A percentile compares a stretch with the other conserved stretches of the same genome.
phyloP scores from a whole-genome alignment of 2,113 vertebrate genomes.

The Balaeniceps rex region DNA sequence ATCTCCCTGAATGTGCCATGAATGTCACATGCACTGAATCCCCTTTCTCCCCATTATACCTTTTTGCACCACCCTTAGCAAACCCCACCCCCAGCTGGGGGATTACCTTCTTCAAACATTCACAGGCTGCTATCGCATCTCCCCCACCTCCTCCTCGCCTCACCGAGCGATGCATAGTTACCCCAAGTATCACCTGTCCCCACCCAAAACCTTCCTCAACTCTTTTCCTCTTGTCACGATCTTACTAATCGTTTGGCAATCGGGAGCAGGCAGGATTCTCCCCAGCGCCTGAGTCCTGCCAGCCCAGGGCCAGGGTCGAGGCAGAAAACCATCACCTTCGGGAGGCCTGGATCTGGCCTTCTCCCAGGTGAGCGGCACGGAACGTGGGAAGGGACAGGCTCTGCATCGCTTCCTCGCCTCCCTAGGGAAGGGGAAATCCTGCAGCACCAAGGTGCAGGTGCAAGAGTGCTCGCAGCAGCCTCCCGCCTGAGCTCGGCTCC shows the following conservation, averaged over 20 bases:
- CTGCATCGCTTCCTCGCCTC: no score
- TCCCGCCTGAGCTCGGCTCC: not conserved
- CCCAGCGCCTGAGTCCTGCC: rapidly evolving
- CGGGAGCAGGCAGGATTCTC: not conserved
- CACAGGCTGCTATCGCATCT: not conserved
- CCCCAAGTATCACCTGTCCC: not conserved
- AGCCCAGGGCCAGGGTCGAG: not conserved
- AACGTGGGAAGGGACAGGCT: rapidly evolving
- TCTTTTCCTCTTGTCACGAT: not conserved
- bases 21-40: not conserved
- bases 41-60: not conserved
- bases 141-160: not conserved
- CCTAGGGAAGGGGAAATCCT: not conserved
- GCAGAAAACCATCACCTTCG: not conserved
- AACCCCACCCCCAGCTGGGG: rapidly evolving
- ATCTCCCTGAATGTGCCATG: not conserved
- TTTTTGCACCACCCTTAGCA: not conserved
- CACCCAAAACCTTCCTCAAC: not conserved
- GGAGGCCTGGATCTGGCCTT: not conserved
- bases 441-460: no score
- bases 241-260: not conserved
- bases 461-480: not conserved
- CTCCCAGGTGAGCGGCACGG: not conserved
- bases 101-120: not conserved
- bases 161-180: not conserved